These are phyloP conservation scores for Craterocephalus amniculus DNA, from an alignment of 2,797 vertebrate genomes.

Conservation along the genomic window DNA sequence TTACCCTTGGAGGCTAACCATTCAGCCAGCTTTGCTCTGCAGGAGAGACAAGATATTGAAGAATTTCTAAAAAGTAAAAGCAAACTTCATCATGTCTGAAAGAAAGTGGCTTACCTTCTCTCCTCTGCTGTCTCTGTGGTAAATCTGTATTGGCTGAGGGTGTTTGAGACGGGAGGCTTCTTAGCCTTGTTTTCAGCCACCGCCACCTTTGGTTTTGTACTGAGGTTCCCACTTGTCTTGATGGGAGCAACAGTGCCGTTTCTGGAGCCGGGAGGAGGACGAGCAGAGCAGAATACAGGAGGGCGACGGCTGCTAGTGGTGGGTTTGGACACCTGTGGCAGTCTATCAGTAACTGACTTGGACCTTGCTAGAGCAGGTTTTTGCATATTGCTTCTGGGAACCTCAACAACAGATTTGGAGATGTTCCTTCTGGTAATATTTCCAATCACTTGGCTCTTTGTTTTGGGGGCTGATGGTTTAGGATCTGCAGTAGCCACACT, in stretches of 20 bases:
- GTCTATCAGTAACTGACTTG: slow-evolving; percentile 55
- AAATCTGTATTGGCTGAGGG: slow-evolving; percentile 75
- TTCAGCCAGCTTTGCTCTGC: slow-evolving; percentile 78
- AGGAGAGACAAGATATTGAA: slow-evolving; percentile 1
- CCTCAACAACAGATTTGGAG: slow-evolving; percentile 56
- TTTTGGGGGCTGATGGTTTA: slow-evolving; percentile 40
- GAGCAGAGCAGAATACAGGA: slow-evolving; percentile 25
- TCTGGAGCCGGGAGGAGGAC: slow-evolving; percentile 36
- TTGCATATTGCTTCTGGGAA: slow-evolving; percentile 12
- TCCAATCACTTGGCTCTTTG: slow-evolving; percentile 9
- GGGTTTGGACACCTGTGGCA: slow-evolving; percentile 39
- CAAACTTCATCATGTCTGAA: not conserved
- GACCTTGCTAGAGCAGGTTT: slow-evolving; percentile 43
- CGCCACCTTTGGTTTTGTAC: slow-evolving; percentile 52
- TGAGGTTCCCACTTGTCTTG: slow-evolving; percentile 48
- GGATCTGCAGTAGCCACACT: slow-evolving; percentile 27
- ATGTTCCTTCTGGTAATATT: slow-evolving; percentile 29
- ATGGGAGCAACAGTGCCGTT: slow-evolving; percentile 36
- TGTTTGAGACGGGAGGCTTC: slow-evolving; percentile 61
- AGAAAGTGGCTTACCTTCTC: slow-evolving; percentile 79
- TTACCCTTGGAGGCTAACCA: slow-evolving; percentile 83
- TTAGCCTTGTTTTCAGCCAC: slow-evolving; percentile 56
- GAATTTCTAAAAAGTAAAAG: not conserved
- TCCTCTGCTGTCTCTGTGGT: slow-evolving; percentile 81
- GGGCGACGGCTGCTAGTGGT: slow-evolving; percentile 14